phyloP scores from a whole-genome alignment of 2,797 vertebrate species.

The Bucorvus abyssinicus region DNA sequence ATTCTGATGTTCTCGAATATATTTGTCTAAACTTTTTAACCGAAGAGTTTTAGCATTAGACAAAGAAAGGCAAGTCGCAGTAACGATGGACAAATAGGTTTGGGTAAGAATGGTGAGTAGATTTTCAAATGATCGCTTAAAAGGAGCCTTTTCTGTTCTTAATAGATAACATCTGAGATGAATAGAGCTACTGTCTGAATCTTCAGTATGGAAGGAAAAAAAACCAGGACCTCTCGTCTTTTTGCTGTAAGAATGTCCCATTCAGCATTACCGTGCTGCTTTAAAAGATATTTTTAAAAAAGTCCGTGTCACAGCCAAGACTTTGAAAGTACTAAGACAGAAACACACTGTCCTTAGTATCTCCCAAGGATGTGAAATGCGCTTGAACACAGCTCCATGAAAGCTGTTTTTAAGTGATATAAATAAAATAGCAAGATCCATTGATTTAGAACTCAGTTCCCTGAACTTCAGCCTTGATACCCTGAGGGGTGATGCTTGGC shows the following conservation, averaged over 20 bases:
- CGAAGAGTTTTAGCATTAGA: not conserved
- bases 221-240: not conserved
- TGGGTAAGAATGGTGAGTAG: not conserved
- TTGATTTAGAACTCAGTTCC: not conserved
- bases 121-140: not conserved
- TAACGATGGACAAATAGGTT: not conserved
- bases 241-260: not conserved
- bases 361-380: not conserved
- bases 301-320: not conserved
- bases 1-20: not conserved
- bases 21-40: conserved; percentile 2
- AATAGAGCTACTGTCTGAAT: not conserved
- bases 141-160: not conserved
- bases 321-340: not conserved
- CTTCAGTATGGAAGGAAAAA: not conserved
- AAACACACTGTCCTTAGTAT: not conserved
- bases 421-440: not conserved
- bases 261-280: not conserved
- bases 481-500: not conserved
- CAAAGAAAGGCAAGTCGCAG: not conserved
- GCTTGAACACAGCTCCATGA: not conserved
- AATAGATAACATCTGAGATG: not conserved
- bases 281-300: not conserved
- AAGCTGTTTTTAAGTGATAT: not conserved
- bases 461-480: not conserved